Evolutionary conservation across 1,140 invertebrate genomes (phyloP), one percentile per base, ranked within the genome.

Genomic region (Sinonovacula constricta): DNA sequence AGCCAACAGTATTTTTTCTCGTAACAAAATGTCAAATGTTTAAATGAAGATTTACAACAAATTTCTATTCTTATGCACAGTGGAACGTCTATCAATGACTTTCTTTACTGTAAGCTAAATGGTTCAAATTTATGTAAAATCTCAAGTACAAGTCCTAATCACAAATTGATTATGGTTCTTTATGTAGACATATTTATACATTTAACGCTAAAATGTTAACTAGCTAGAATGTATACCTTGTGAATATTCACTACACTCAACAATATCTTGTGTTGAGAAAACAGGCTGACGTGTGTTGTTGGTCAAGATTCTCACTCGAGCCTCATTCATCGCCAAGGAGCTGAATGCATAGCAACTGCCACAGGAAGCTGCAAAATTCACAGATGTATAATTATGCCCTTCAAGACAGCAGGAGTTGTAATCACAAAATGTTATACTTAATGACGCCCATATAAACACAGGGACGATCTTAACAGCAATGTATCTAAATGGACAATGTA

Each of bases 321-420:
- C 88, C 78, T 93, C 92, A 66, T 91, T 84, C 89, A 92, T 92
- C 5, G 85, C 92, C 85, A 92, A 85, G 12, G 92, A 91, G 3
- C 91, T 86, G 86, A 93, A 93, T 7, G 92, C 91, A 85, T 93
- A 93, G 70, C 93, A 93, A 74, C 91, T 92, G 7, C 93, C 93
- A 88, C 93, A 93, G 7, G 53, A 24, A 5, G 31, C 86, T 88
- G 70, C n/a, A 80, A 22, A 12, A 28, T 14, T n/a, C n/a, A n/a
- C n/a, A n/a, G n/a, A n/a, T n/a, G n/a, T n/a, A n/a, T n/a, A n/a
- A n/a, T n/a, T n/a, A n/a, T n/a, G n/a, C n/a, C n/a, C n/a, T n/a
- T n/a, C n/a, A n/a, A n/a, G n/a, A n/a, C n/a, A n/a, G n/a, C n/a
- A n/a, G n/a, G n/a, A n/a, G n/a, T n/a, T n/a, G n/a, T n/a, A n/a